Evolutionary conservation across 2,113 vertebrate species (phyloP).

Genomic region (Athene cunicularia): DNA sequence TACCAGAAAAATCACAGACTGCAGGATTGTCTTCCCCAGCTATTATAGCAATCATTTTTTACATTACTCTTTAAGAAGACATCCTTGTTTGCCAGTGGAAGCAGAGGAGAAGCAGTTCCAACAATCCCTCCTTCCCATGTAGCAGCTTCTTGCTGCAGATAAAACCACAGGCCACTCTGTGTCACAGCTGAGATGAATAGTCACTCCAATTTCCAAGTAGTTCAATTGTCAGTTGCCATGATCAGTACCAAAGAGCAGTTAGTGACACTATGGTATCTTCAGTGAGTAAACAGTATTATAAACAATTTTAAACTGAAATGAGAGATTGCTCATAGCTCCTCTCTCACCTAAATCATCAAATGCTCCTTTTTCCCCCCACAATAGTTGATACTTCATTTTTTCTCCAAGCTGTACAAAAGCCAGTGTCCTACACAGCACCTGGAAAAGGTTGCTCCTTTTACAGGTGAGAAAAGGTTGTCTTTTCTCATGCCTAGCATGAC

Average conservation of each 20-base stretch:
- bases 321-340: background rate
- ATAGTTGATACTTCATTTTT: background rate
- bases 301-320: background rate
- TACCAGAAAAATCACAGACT: background rate
- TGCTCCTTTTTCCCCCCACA: background rate
- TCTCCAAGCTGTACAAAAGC: background rate
- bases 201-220: background rate
- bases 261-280: background rate
- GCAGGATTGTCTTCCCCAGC: background rate
- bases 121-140: background rate
- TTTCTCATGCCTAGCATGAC: background rate
- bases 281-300: background rate
- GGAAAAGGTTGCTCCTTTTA: background rate
- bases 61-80: background rate
- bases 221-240: background rate
- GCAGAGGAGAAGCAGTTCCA: background rate
- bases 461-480: background rate
- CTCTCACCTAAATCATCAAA: background rate
- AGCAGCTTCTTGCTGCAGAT: background rate
- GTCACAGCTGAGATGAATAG: background rate
- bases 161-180: background rate
- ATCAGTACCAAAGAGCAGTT: background rate
- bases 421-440: background rate
- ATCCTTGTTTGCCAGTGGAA: background rate
- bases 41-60: background rate